Evolutionary conservation across 2,888 invertebrate species (phyloP).

Genomic region (Conus canariensis): DNA sequence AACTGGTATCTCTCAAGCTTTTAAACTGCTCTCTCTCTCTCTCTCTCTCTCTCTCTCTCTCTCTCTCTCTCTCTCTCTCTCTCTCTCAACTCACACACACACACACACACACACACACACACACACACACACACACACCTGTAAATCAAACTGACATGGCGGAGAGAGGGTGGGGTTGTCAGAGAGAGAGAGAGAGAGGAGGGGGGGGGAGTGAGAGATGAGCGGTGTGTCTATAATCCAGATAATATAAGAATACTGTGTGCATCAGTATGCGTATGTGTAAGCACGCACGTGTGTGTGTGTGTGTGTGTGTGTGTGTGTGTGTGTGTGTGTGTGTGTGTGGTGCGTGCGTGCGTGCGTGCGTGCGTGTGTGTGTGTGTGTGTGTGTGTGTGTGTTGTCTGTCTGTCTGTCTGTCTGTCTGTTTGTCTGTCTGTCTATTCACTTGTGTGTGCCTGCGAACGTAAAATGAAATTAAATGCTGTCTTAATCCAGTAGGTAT

Average conservation of each 20-base stretch:
- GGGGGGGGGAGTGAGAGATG: no score
- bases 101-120: no score
- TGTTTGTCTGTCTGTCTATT: background rate
- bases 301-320: conserved; percentile 13
- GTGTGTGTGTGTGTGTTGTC: background rate
- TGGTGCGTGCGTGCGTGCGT: no score
- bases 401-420: background rate
- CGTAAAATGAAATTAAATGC: no score
- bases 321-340: background rate
- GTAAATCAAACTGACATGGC: no score
- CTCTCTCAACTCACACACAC: background rate
- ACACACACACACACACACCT: no score
- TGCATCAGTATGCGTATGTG: background rate
- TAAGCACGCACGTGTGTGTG: background rate
- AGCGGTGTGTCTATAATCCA: background rate
- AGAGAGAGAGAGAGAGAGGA: no score
- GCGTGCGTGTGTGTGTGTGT: background rate
- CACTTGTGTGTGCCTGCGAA: background rate
- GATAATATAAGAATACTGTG: background rate
- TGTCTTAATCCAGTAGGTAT: no score
- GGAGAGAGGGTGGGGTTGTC: no score
- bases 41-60: background rate
- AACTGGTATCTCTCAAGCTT: background rate
- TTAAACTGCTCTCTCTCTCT: background rate
- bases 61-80: background rate